Evolutionary conservation across 1,140 invertebrate genomes (phyloP).

Genomic region (Eulimnadia texana): DNA sequence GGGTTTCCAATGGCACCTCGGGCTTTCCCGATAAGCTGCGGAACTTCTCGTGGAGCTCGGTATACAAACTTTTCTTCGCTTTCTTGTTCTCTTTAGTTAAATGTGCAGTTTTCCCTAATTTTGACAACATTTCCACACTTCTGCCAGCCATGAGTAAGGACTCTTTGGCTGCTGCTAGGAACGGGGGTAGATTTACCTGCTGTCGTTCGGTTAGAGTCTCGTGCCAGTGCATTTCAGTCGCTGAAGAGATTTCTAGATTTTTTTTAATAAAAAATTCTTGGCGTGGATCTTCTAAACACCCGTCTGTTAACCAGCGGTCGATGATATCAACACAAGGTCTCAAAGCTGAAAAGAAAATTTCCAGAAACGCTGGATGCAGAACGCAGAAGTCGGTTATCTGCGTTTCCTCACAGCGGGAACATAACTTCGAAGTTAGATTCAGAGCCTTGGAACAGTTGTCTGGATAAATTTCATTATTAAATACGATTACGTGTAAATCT

Average conservation of each 20-base stretch:
- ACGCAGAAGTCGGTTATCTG: neutral
- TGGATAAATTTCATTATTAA: neutral
- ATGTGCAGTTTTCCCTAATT: neutral
- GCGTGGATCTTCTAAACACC: constrained; percentile 35
- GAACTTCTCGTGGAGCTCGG: no score
- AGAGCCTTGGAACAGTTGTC: neutral
- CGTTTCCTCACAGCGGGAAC: neutral
- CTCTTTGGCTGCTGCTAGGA: no score
- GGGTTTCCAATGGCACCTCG: neutral
- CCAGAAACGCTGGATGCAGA: neutral
- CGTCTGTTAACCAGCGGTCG: constrained; percentile 37
- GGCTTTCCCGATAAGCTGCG: no score
- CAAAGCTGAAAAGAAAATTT: constrained; percentile 9
- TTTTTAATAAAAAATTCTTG: constrained; percentile 35
- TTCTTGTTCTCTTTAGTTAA: neutral
- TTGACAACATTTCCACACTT: neutral
- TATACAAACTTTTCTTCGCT: no score
- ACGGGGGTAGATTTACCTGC: no score
- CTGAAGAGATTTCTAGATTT: neutral
- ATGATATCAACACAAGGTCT: constrained; percentile 34
- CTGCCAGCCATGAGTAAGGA: neutral
- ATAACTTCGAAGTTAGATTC: neutral
- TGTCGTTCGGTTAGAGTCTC: neutral
- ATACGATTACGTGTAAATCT: neutral
- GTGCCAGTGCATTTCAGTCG: neutral